Evolutionary conservation across 2,888 invertebrate species (phyloP).

Genomic region (Sminthurides aquaticus): DNA sequence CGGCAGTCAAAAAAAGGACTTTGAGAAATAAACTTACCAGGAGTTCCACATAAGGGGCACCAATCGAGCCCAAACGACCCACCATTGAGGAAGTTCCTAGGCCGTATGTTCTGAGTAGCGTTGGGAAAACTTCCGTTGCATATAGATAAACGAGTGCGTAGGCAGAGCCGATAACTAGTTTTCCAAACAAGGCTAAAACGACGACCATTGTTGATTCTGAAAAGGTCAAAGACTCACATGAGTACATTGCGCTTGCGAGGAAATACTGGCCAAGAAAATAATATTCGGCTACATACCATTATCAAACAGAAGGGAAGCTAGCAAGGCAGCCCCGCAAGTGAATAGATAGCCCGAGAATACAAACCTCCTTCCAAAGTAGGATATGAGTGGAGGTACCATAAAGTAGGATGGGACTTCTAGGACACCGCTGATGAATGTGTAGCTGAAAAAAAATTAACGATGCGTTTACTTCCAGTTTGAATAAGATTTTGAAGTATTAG

Average conservation of each 20-base stretch:
- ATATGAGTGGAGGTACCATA: constrained; percentile 40
- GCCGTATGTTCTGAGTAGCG: constrained; percentile 40
- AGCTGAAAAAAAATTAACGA: constrained; percentile 22
- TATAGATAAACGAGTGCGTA: constrained; percentile 41
- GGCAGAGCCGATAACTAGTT: constrained; percentile 40
- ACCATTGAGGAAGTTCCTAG: constrained; percentile 40
- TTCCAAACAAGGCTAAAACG: constrained; percentile 35
- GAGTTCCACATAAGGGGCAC: constrained; percentile 39
- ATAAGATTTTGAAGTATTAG: neutral
- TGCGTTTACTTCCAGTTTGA: neutral
- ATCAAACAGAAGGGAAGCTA: constrained; percentile 32
- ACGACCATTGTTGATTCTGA: constrained; percentile 33
- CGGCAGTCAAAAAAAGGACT: neutral
- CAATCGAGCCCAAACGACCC: constrained; percentile 36
- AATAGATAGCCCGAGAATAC: constrained; percentile 38
- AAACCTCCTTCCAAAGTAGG: constrained; percentile 33
- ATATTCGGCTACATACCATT: constrained; percentile 25
- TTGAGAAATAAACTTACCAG: constrained; percentile 20
- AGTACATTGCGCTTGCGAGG: too few species aligned
- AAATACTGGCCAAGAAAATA: too few species aligned
- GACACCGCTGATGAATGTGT: constrained; percentile 39
- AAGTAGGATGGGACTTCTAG: constrained; percentile 42
- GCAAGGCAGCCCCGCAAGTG: constrained; percentile 32
- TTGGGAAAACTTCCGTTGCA: constrained; percentile 41
- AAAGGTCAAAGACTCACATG: neutral